Base-by-base conservation (phyloP, 30 jellyfish, hydroid and myxozoan species). In the Calvadosia cruxmelitensis region DNA sequence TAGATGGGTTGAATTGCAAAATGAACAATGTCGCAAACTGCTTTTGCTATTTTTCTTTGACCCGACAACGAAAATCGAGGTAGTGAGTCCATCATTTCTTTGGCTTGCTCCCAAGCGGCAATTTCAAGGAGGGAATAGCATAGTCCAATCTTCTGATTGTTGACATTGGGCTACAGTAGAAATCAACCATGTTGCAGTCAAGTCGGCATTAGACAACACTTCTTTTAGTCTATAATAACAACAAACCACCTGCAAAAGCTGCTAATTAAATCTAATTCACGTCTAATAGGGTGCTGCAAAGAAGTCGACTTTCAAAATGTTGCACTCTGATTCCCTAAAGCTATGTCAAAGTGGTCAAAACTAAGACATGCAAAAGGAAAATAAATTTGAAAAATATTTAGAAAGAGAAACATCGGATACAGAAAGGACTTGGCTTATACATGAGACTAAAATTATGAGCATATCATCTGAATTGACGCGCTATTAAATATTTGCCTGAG, bases 81-180 rank as follows among this genome's bases (percentile, higher is more conserved):
- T 66, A 89, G 81, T 31, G 85, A 73, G 49, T 89, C 83, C 84
- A 89, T 71, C 63, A 89, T 72, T 34, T 64, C 80, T 64, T 78
- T 74, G 27, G 98, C 98, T 65, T 81, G 91, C 29, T 89, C 93
- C 94, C 94, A 81, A 31, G 98, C 98, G 1, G 93, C 98, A 16
- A 72, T 69, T 53, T 89, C 88, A 71, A 89, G 51, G 50, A 89
- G 50, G 12, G 98, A 94, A 34, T 23, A 52, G 35, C 95, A 76
- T 27, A 89, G 65, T 0, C 98, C 95, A 57, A 84, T 87, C 48
- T 89, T 89, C 63, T 89, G 98, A 57, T 89, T 89, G 67, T 89
- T 95, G 3, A 52, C 49, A 10, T 67, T 86, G 76, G 77, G 81
- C 65, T 50, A 67, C 66, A 32, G 23, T 34, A 50, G 3, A 24